These are phyloP conservation scores for Todiramphus saurophagus DNA, from an alignment of 2,113 vertebrate species.

Conservation along the genomic window DNA sequence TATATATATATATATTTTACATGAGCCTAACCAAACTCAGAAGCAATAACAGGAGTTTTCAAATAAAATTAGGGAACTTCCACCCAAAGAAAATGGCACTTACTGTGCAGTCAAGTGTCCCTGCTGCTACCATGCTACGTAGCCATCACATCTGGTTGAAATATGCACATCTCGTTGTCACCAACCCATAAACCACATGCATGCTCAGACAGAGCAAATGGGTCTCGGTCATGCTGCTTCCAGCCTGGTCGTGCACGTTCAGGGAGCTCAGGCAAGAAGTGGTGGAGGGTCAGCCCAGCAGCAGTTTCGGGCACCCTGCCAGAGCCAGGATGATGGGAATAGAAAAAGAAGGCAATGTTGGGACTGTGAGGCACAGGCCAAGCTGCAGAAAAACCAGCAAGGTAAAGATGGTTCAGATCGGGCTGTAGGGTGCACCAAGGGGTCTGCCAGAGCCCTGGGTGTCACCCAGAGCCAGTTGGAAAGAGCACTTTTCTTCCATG, in stretches of 20 bases:
- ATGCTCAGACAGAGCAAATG: background rate
- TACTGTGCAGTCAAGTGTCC: background rate
- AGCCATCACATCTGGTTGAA: slow-evolving; percentile 44
- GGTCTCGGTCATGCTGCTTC: background rate
- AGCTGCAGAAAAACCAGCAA: background rate
- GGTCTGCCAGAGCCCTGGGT: background rate
- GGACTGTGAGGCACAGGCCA: background rate
- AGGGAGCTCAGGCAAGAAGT: background rate
- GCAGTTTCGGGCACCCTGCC: background rate
- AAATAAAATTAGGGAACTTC: slow-evolving; percentile 4
- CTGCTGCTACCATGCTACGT: background rate
- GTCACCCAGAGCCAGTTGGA: background rate
- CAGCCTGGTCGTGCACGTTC: background rate
- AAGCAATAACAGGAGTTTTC: background rate
- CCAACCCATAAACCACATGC: slow-evolving; percentile 9
- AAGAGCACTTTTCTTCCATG: background rate
- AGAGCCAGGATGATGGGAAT: fast-evolving
- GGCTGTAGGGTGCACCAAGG: background rate
- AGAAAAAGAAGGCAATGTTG: background rate
- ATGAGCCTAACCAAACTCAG: background rate
- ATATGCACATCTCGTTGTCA: background rate
- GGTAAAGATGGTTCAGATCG: background rate
- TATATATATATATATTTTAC: background rate
- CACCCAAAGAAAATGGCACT: background rate
- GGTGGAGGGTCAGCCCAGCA: background rate